Base-by-base conservation (phyloP, 2,888 invertebrate genomes). In the Tachystola acroxantha region DNA sequence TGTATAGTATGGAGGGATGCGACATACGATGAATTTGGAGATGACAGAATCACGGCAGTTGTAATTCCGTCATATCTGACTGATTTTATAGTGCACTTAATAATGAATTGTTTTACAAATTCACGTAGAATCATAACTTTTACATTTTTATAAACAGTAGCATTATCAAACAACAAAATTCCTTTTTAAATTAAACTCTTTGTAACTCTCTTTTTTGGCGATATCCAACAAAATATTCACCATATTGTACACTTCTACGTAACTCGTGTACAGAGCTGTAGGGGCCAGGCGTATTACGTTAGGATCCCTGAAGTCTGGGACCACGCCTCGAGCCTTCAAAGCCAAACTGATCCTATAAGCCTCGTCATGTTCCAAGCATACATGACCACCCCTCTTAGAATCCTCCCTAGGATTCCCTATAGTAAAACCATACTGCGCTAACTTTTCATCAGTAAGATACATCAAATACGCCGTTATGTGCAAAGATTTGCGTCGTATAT, bases 391-490 rank as follows among this genome's bases (percentile, higher is more conserved):
- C 34, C 82, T 61, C 26, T 48, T 63, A 1, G 39, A 41, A 30
- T 82, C 74, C 1, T 78, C 75, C 32, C 55, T 61, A 2, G 55
- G 45, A 37, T 76, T 81, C 0, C 80, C 82, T 24, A 84, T 53
- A 9, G 45, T 39, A 46, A 82, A 82, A 0, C 77, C 79, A 24
- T 66, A 64, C 2, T 51, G 11, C 0, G 29, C 9, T 2, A 82
- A 50, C 38, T 69, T 74, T 7, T 46, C 60, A 28, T 82, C 82
- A 2, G 78, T 57, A 1, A 84, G 50, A 48, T 57, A 79, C 66
- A 81, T 81, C 12, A 84, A 42, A 43, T 84, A 82, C 0, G 64
- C 64, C 0, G 84, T 82, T n/a, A 84, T 64, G 6, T 72, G 64
- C 13, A 82, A 50, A 1, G 84, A 82, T 48, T 84, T 84, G 16